A percentile compares a stretch with the other conserved stretches of the same genome.
Conservation (phyloP, 1,140 invertebrate genomes). For the Pectinophora gossypiella region DNA sequence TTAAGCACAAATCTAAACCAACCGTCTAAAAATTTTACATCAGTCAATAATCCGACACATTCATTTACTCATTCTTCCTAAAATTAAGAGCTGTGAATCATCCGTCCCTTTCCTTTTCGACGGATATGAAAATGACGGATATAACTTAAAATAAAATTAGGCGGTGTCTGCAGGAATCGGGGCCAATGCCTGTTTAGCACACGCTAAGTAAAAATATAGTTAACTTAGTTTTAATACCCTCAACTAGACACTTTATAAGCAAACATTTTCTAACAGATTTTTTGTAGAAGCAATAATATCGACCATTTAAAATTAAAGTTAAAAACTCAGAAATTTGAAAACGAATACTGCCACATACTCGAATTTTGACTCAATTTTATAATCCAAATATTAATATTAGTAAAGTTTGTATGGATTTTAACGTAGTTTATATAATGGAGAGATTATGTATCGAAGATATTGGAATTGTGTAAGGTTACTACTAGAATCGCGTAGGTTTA, state of each 20-base stretch:
- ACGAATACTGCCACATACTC: conserved; percentile 58
- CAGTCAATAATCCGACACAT: too few species aligned
- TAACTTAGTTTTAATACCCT: not conserved
- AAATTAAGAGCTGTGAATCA: too few species aligned
- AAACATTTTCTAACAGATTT: not conserved
- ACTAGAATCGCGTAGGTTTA: not conserved
- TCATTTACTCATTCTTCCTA: too few species aligned
- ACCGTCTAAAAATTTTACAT: too few species aligned
- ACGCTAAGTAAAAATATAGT: not conserved
- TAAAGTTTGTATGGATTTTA: conserved; percentile 41
- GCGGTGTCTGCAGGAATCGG: conserved; percentile 20
- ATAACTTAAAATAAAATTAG: conserved; percentile 8
- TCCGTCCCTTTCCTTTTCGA: too few species aligned
- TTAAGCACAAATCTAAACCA: too few species aligned
- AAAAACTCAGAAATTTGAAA: conserved; percentile 12
- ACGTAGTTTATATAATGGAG: conserved; percentile 32
- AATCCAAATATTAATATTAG: conserved; percentile 34
- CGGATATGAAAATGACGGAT: not conserved
- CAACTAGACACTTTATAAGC: not conserved
- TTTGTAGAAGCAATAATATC: not conserved
- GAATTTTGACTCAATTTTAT: conserved; percentile 55
- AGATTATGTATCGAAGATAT: conserved; percentile 7
- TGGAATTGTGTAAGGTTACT: conserved; percentile 15
- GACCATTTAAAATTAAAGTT: conserved; percentile 18
- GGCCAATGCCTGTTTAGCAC: not conserved